phyloP scores from a whole-genome alignment of 2,888 invertebrate species.

The Rhingia rostrata region DNA sequence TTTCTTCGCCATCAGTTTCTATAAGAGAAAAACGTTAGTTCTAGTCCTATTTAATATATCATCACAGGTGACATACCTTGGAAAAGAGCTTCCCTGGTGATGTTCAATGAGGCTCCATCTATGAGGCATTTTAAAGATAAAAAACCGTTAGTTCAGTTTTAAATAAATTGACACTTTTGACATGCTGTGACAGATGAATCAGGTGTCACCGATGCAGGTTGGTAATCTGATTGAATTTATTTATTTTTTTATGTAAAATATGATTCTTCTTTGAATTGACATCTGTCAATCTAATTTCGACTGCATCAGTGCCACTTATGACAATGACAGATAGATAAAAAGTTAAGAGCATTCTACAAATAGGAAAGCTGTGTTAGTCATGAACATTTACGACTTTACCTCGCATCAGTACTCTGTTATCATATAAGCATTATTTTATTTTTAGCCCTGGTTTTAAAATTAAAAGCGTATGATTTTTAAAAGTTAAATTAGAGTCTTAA shows the following conservation, averaged over 20 bases:
- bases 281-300: background rate
- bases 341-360: constrained; percentile 20
- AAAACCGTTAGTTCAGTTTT: background rate
- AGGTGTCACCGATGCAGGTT: constrained; percentile 18
- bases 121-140: constrained; percentile 71
- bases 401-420: constrained; percentile 81
- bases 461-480: constrained; percentile 46
- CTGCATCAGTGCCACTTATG: constrained; percentile 11
- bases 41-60: background rate
- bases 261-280: too few species aligned
- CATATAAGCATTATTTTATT: constrained; percentile 81
- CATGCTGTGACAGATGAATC: background rate
- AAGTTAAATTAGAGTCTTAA: constrained; percentile 9
- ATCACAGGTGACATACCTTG: constrained; percentile 80
- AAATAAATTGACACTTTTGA: background rate
- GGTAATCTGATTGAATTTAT: background rate
- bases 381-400: constrained; percentile 79
- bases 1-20: constrained; percentile 85
- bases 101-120: constrained; percentile 89
- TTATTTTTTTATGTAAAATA: too few species aligned
- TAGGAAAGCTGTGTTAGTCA: constrained; percentile 76
- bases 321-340: constrained; percentile 1
- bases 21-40: background rate
- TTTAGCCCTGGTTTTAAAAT: constrained; percentile 62
- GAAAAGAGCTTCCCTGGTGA: constrained; percentile 87